Percentiles rank a stretch among this genome's conserved stretches.
phyloP scores from a whole-genome alignment of 2,888 invertebrate species.

The Lomographa bimaculata region DNA sequence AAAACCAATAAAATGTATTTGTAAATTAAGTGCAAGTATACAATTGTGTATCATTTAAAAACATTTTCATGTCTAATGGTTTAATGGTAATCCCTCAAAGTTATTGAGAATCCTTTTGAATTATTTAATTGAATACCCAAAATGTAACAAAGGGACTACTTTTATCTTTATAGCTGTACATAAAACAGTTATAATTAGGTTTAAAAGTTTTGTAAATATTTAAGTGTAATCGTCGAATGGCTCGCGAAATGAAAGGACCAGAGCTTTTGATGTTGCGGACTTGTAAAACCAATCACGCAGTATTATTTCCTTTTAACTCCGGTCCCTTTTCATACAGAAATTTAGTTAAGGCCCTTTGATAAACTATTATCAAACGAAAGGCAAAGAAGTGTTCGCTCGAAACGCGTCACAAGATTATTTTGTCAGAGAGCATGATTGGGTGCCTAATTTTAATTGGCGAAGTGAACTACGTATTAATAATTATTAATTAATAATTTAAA shows the following conservation, averaged over 20 bases:
- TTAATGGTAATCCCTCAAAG: too few species aligned
- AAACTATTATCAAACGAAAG: slow-evolving; percentile 26
- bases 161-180: slow-evolving; percentile 39
- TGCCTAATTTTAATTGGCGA: too few species aligned
- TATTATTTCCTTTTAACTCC: slow-evolving; percentile 52
- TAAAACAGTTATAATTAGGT: slow-evolving; percentile 49
- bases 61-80: too few species aligned
- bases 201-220: slow-evolving; percentile 47
- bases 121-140: neutral
- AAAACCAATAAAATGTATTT: too few species aligned
- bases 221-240: slow-evolving; percentile 54
- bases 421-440: slow-evolving; percentile 19
- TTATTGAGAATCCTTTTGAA: too few species aligned
- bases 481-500: too few species aligned
- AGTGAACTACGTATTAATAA: too few species aligned
- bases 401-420: slow-evolving; percentile 19
- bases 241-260: slow-evolving; percentile 52
- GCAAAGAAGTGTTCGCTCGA: slow-evolving; percentile 26
- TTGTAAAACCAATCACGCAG: slow-evolving; percentile 59
- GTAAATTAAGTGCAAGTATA: too few species aligned
- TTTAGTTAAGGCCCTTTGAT: slow-evolving; percentile 30
- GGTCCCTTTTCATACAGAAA: slow-evolving; percentile 42
- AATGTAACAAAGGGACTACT: slow-evolving; percentile 33
- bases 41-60: too few species aligned
- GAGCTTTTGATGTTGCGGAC: slow-evolving; percentile 53